phyloP scores from a whole-genome alignment of 53 echinoderm and acorn worm species.

The Actinopyga echinites region DNA sequence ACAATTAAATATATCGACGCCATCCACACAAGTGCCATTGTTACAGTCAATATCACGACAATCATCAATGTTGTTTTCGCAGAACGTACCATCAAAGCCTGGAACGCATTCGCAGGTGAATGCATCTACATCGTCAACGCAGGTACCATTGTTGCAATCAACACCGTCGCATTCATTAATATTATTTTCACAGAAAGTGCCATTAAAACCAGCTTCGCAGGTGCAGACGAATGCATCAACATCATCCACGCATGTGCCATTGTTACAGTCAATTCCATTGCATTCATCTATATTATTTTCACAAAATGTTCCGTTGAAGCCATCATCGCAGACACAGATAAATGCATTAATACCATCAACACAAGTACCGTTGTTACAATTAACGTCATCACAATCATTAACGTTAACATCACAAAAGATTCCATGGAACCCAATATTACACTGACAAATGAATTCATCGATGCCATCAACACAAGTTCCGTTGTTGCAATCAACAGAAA shows the following conservation, averaged over 20 bases:
- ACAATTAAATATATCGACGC: neutral
- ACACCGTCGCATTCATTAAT: neutral
- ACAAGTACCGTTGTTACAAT: conserved; percentile 58
- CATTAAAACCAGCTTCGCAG: neutral
- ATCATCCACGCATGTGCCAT: neutral
- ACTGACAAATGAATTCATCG: conserved; percentile 47
- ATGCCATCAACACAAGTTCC: conserved; percentile 57
- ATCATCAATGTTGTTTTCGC: neutral
- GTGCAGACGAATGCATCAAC: neutral
- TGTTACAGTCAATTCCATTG: neutral
- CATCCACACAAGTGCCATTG: neutral
- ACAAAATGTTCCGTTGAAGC: conserved; percentile 24
- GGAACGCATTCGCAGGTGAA: too few relatives aligned
- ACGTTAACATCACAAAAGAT: conserved; percentile 66
- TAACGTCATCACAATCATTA: conserved; percentile 55
- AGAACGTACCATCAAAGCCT: neutral
- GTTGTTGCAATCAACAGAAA: conserved; percentile 66
- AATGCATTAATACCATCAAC: conserved; percentile 9
- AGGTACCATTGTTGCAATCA: conserved; percentile 37
- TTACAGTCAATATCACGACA: neutral
- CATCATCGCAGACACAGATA: conserved; percentile 23
- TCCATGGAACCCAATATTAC: conserved; percentile 51
- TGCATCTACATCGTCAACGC: neutral
- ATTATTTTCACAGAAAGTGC: neutral
- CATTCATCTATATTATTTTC: neutral